Base-by-base conservation (phyloP, 2,888 invertebrate genomes). In the Melanostoma scalare region DNA sequence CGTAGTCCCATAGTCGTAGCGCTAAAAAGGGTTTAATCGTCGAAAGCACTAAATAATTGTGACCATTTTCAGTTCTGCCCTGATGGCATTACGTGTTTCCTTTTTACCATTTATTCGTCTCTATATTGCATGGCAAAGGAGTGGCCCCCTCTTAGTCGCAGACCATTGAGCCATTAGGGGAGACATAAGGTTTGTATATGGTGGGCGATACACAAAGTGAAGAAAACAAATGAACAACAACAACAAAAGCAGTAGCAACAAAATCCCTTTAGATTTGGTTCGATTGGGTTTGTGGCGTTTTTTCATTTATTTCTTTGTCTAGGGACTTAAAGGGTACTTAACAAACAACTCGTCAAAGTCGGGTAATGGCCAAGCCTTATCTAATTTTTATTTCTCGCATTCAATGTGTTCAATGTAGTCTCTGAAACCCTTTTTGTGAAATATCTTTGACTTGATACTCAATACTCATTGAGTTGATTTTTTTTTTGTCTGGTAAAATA, bases 41-140 rank as follows among this genome's bases (percentile, higher is more conserved):
- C 71, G 76, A 80, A 80, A 76, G 76, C 75, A 71, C 80, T 76
- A 76, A 76, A 76, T 69, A 80, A 74, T 68, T 52, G 74, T 61
- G 42, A 80, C 75, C 76, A 76, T 71, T 81, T 67, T 61, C 40
- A 71, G 77, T 67, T 68, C 40, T 58, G 40, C 52, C 40, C 5
- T 52, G 50, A 33, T 44, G 38, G 63, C 63, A 31, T 50, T 63
- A 63, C 63, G 63, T 63, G 63, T 38, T 63, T 52, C 31, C 35
- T 9, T 71, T 72, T 52, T 50, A 8, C 8, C 4, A 33, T 42
- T 69, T 72, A 77, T 55, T 55, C 53, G 42, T 55, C 67, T 71
- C 5, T 69, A 33, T 55, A 63, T 38, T 63, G 75, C 44, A 33
- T 33, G 36, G n/a, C 44, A 30, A 69, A 56, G 44, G 46, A 69